These are phyloP conservation scores for Nannobrachium achirus DNA, from an alignment of 2,113 vertebrate genomes.

Conservation along the genomic window DNA sequence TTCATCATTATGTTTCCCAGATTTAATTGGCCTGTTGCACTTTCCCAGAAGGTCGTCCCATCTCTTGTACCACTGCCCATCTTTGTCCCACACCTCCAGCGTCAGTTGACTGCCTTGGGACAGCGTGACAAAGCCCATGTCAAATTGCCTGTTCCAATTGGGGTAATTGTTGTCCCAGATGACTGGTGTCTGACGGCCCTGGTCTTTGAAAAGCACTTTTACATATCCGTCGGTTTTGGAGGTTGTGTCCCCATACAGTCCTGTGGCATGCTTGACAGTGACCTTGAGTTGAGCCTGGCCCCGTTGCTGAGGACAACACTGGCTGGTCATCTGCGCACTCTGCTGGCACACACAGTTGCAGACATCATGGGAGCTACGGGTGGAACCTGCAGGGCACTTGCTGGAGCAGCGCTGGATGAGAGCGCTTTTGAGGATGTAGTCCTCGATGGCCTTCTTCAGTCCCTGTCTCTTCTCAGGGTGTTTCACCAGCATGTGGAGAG, in stretches of 20 bases:
- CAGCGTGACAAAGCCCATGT: constrained; percentile 66
- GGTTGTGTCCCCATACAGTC: constrained; percentile 61
- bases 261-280: constrained; percentile 23
- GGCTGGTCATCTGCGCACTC: constrained; percentile 16
- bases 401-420: constrained; percentile 71
- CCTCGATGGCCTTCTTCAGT: constrained; percentile 71
- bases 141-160: constrained; percentile 50
- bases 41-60: constrained; percentile 67
- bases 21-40: constrained; percentile 59
- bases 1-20: constrained; percentile 16
- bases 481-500: constrained; percentile 71
- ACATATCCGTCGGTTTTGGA: constrained; percentile 67
- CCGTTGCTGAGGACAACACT: constrained; percentile 77
- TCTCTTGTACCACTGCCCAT: constrained; percentile 59
- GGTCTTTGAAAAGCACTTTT: constrained; percentile 46
- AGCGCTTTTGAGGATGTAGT: constrained; percentile 70
- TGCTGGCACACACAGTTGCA: constrained; percentile 79
- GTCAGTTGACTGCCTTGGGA: constrained; percentile 16
- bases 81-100: constrained; percentile 77
- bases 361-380: constrained; percentile 36
- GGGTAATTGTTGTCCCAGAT: constrained; percentile 73
- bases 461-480: constrained; percentile 38
- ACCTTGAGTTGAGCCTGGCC: constrained; percentile 76
- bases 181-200: neutral
- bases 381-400: constrained; percentile 53